Evolutionary conservation across 2,113 vertebrate genomes (phyloP).

Genomic region (Colius striatus): DNA sequence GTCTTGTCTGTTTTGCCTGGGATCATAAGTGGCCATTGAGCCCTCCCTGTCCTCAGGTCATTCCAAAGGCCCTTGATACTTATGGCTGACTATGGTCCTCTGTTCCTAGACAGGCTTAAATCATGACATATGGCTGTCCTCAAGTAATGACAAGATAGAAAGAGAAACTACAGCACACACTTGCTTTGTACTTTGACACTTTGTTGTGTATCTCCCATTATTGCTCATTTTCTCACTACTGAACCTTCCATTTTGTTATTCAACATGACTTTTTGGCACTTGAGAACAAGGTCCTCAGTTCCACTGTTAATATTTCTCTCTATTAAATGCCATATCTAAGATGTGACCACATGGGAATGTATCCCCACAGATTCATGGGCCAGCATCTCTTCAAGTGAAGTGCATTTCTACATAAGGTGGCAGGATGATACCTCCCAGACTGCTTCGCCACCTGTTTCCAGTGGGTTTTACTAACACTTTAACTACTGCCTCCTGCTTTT

Average conservation of each 20-base stretch:
- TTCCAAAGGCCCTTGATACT: too few species aligned
- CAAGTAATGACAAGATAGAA: neutral
- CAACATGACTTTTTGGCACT: neutral
- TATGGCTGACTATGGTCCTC: too few species aligned
- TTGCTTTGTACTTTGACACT: neutral
- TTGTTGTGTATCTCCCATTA: rapidly evolving
- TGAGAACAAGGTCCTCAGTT: neutral
- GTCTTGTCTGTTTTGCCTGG: too few species aligned
- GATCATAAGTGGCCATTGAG: too few species aligned
- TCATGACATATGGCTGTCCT: neutral
- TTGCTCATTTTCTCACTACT: neutral
- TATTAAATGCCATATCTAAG: neutral
- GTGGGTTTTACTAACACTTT: neutral
- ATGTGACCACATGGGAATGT: rapidly evolving
- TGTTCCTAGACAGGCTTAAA: too few species aligned
- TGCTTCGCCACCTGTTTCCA: neutral
- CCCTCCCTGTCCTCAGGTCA: too few species aligned
- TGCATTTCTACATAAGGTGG: neutral
- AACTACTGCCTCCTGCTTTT: neutral
- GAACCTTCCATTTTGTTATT: neutral
- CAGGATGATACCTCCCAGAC: neutral
- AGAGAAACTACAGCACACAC: neutral
- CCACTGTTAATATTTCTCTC: neutral
- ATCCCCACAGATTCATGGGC: neutral
- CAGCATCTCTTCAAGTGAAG: neutral